These are phyloP conservation scores for Cisticola juncidis DNA, from an alignment of 2,113 vertebrate species.

Conservation along the genomic window DNA sequence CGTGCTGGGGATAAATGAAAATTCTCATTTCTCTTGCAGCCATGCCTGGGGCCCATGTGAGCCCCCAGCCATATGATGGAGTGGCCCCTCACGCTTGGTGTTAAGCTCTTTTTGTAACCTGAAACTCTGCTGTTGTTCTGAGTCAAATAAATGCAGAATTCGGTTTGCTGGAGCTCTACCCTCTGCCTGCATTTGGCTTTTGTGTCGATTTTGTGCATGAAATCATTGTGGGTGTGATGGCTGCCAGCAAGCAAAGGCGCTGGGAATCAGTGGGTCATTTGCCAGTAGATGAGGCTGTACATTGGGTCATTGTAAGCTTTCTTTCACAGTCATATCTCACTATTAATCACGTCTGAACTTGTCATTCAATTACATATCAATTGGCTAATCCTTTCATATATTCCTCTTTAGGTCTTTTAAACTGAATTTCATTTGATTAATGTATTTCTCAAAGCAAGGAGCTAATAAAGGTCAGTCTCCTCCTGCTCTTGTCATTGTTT, in stretches of 20 bases:
- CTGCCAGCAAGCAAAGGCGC: not conserved
- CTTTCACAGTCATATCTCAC: slow-evolving; percentile 2
- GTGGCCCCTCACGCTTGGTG: not conserved
- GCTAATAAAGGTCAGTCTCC: slow-evolving; percentile 64
- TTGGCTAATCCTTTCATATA: slow-evolving; percentile 53
- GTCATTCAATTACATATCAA: slow-evolving; percentile 59
- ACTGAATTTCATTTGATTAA: slow-evolving; percentile 41
- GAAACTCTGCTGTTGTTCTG: slow-evolving; percentile 57
- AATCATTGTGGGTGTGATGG: not conserved
- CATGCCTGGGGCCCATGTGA: not conserved
- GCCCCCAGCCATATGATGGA: not conserved
- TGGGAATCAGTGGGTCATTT: not conserved
- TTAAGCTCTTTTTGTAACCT: slow-evolving; percentile 67
- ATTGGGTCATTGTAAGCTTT: not conserved
- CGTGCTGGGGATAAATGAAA: not conserved
- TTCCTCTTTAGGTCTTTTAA: slow-evolving; percentile 53
- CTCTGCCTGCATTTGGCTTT: not conserved
- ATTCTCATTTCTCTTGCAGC: not conserved
- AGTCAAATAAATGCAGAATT: slow-evolving; percentile 66
- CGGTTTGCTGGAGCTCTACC: slow-evolving; percentile 30
- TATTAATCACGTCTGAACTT: slow-evolving; percentile 18
- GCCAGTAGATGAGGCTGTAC: not conserved
- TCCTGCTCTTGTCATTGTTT: not conserved
- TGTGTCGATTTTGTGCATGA: not conserved
- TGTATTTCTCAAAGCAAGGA: slow-evolving; percentile 61